Conservation (phyloP, 1,140 invertebrate genomes). For the Zaprionus taronus region DNA sequence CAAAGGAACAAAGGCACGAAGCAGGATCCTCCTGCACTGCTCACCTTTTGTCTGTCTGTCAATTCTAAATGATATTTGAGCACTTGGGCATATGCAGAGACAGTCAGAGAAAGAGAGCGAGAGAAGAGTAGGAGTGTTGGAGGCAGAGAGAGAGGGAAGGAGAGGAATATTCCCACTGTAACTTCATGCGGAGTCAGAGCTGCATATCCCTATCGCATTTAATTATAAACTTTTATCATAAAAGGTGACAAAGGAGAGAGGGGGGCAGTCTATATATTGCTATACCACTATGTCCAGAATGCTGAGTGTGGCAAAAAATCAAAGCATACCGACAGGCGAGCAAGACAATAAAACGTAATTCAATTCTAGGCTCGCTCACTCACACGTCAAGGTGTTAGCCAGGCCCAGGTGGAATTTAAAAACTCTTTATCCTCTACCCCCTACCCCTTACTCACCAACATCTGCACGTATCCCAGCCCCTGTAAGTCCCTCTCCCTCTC, state of each 20-base stretch:
- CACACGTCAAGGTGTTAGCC: not conserved
- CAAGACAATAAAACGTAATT: not conserved
- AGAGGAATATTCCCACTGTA: not conserved
- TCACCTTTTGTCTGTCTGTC: not conserved
- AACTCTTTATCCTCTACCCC: not conserved
- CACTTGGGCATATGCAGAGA: not conserved
- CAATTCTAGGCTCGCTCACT: not conserved
- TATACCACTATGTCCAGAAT: not conserved
- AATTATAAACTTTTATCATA: not conserved
- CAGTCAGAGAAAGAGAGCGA: not conserved
- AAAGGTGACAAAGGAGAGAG: not conserved
- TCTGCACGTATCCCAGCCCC: no score
- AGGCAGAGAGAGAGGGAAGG: no score
- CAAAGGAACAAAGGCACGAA: not conserved
- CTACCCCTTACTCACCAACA: not conserved
- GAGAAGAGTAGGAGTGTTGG: not conserved
- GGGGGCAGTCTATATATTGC: not conserved
- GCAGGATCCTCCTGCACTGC: no score
- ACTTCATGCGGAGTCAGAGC: not conserved
- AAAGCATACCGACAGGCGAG: not conserved
- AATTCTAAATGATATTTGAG: not conserved
- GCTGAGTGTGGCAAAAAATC: not conserved
- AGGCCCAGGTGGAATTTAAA: not conserved
- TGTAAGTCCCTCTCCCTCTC: not conserved
- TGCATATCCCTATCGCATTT: not conserved